Evolutionary conservation across 2,113 vertebrate genomes (phyloP), one percentile per base, ranked within the genome.

Genomic region (Galbula dea): DNA sequence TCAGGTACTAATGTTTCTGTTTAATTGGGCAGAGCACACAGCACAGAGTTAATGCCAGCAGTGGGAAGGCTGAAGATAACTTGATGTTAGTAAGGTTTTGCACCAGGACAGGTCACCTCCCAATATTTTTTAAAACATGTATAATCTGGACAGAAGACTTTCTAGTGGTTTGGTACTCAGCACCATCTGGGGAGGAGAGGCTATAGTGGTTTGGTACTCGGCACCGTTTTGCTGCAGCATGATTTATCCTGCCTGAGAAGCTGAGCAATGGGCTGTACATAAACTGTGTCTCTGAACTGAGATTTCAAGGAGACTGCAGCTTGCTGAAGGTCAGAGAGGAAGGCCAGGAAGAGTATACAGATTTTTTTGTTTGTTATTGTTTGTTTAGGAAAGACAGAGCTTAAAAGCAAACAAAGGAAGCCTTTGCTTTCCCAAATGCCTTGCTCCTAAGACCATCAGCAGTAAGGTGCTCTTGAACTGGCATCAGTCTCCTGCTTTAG

Each of bases 371-470:
- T 54, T 67, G 5, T 75, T 71, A 21, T 71, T 66, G 26, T 39
- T 86, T 71, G 10, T 76, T 80, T 92, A 69, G 34, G 36, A 17
- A 68, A 68, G 76, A 91, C 41, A 45, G 49, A 79, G 17, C 45
- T 79, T 84, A 20, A 79, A 84, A 90, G 65, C 76, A 93, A 83
- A 62, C 49, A 54, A 77, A 80, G 43, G 66, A 81, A 72, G n/a
- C 22, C 24, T 86, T 76, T 86, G 32, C 45, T 89, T 79, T 92
- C 63, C 77, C 59, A 73, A 24, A 41, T 8, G 4, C 54, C 46
- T 79, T 90, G 32, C 41, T 85, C 1, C 2, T n/a, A 72, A 55
- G 48, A 90, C 20, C 15, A 39, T 58, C 0, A 3, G 34, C 54
- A 65, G 21, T 58, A 41, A 86, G 62, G 6, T 82, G 10, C 52